Conservation (phyloP, 2,113 vertebrate species). For the Platysternon megacephalum region DNA sequence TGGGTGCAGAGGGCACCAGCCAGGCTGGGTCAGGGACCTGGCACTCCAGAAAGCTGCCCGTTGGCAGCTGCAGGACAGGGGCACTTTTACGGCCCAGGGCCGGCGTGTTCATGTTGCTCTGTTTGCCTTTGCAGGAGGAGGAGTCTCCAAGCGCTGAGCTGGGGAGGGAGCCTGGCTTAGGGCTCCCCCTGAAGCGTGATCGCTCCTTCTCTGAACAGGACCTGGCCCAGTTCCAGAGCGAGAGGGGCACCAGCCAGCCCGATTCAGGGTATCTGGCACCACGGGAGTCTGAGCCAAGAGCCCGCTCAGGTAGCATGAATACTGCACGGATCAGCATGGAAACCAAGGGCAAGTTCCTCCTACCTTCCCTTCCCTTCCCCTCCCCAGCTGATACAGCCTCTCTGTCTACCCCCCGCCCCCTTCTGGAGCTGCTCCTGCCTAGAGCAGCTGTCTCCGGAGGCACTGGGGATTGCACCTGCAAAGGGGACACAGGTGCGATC, state of each 20-base stretch:
- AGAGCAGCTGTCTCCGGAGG: too few species aligned
- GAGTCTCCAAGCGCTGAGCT: conserved; percentile 85
- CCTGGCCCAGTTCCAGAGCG: conserved; percentile 85
- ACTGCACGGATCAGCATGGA: conserved; percentile 27
- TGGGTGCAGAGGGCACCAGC: background rate
- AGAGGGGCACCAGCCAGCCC: conserved; percentile 67
- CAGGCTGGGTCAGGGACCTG: background rate
- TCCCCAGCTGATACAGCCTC: background rate
- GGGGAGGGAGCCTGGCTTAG: conserved; percentile 68
- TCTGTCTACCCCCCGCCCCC: too few species aligned
- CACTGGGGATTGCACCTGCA: background rate
- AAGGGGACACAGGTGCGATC: background rate
- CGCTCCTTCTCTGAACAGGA: conserved; percentile 96
- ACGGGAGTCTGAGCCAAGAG: conserved; percentile 70
- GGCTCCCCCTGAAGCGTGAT: conserved; percentile 86
- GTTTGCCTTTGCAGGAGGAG: conserved; percentile 84
- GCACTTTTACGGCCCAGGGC: too few species aligned
- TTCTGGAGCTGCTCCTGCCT: too few species aligned
- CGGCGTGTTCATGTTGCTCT: background rate
- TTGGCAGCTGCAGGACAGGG: background rate
- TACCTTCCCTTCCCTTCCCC: background rate
- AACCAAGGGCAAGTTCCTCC: conserved; percentile 72
- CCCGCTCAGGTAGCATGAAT: conserved; percentile 78
- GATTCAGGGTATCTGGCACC: conserved; percentile 23
- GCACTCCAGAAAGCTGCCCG: background rate